Conservation (phyloP, 2,888 invertebrate species). For the Anagyrus pseudococci region DNA sequence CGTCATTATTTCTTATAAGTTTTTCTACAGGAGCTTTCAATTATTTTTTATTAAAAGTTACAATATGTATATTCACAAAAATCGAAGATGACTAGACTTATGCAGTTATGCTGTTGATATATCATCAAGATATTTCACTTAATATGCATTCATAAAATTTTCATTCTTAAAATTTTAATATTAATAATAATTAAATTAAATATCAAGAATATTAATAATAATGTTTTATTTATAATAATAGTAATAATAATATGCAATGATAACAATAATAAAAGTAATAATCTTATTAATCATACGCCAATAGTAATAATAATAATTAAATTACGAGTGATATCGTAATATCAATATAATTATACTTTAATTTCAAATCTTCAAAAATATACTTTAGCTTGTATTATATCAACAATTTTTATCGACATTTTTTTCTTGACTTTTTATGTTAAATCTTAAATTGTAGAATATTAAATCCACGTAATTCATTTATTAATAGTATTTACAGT, state of each 20-base stretch:
- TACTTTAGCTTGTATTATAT: conserved; percentile 27
- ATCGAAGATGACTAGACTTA: conserved; percentile 35
- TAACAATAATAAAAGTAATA: no score
- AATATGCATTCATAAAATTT: no score
- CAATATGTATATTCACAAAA: conserved; percentile 26
- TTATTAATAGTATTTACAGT: conserved; percentile 38
- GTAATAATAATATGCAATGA: no score
- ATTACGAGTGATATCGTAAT: no score
- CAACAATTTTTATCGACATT: conserved; percentile 37
- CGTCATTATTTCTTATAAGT: conserved; percentile 15
- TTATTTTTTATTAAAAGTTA: conserved; percentile 25
- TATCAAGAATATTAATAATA: no score
- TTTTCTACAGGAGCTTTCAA: conserved; percentile 16
- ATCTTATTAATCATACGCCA: no score
- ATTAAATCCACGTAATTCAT: conserved; percentile 28
- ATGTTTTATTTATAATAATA: no score
- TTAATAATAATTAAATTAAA: no score
- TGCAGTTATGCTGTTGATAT: conserved; percentile 24
- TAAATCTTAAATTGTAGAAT: conserved; percentile 31
- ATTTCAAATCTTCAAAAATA: conserved; percentile 28
- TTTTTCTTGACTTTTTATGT: conserved; percentile 33
- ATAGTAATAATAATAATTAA: no score
- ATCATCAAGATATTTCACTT: conserved; percentile 27
- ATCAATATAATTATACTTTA: conserved; percentile 23
- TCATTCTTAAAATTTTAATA: no score